Percentiles rank a stretch among this genome's conserved stretches.
Evolutionary conservation across 2,888 invertebrate species (phyloP).

Genomic region (Smittia sp.): DNA sequence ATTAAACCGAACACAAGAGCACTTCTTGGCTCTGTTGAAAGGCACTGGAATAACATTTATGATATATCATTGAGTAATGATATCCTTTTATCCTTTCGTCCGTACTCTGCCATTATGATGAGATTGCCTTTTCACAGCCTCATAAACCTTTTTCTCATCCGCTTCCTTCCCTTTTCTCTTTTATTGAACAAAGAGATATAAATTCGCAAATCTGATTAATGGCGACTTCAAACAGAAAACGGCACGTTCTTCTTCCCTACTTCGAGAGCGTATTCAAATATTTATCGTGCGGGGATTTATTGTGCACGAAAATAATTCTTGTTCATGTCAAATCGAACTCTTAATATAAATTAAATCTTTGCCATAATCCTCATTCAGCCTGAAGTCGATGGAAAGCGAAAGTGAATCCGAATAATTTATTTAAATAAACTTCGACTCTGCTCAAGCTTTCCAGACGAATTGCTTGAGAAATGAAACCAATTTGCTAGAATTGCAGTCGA

Average conservation of each 20-base stretch:
- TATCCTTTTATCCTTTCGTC: constrained; percentile 25
- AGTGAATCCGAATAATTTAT: constrained; percentile 10
- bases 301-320: constrained; percentile 9
- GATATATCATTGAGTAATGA: constrained; percentile 31
- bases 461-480: constrained; percentile 20
- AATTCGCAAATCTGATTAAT: constrained; percentile 25
- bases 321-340: not conserved
- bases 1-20: constrained; percentile 29
- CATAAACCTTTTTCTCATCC: constrained; percentile 11
- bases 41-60: constrained; percentile 18
- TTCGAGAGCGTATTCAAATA: not conserved
- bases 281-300: constrained; percentile 24
- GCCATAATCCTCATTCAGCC: constrained; percentile 13
- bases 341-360: not conserved
- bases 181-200: constrained; percentile 2
- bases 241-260: not conserved
- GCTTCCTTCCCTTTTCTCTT: not conserved
- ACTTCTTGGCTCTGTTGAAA: not conserved
- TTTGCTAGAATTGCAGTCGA: not conserved
- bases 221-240: not conserved
- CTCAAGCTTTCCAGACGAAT: not conserved
- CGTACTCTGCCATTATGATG: constrained; percentile 18
- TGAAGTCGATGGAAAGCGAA: constrained; percentile 9
- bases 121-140: constrained; percentile 26
- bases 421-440: not conserved